Evolutionary conservation across 2,797 vertebrate species (phyloP).

Genomic region (Iguana delicatissima): DNA sequence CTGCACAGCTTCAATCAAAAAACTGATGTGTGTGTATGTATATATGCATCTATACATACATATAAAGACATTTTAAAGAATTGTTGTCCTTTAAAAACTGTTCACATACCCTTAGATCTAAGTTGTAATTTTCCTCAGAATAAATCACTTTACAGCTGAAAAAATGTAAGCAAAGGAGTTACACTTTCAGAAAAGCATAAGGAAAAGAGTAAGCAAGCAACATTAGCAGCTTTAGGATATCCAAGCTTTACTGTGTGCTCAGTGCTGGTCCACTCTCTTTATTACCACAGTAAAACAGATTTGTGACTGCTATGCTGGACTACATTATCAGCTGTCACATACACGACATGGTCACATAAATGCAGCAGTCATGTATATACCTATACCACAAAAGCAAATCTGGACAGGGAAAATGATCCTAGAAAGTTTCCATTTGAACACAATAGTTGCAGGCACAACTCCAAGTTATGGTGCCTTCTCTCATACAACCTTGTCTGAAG

Average conservation of each 20-base stretch:
- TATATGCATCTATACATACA: background rate
- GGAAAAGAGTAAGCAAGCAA: background rate
- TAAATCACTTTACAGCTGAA: background rate
- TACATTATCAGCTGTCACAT: background rate
- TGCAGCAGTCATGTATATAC: background rate
- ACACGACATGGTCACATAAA: background rate
- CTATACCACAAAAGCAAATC: slow-evolving; percentile 7
- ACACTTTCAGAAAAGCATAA: background rate
- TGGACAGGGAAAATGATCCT: slow-evolving; percentile 8
- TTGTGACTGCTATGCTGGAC: background rate
- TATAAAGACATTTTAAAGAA: slow-evolving; percentile 34
- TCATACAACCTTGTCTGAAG: background rate
- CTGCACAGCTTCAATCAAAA: slow-evolving; percentile 30
- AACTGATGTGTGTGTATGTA: background rate
- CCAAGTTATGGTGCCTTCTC: background rate
- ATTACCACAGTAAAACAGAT: background rate
- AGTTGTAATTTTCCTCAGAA: background rate
- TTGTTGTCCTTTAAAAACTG: slow-evolving; percentile 19
- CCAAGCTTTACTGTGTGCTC: background rate
- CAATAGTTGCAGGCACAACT: background rate
- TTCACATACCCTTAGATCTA: background rate
- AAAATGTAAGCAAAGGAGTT: background rate
- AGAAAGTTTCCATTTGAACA: slow-evolving; percentile 6
- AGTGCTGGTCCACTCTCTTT: background rate
- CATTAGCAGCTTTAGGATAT: background rate